Conservation (phyloP, 2,888 invertebrate species). For the Pandemis heparana region DNA sequence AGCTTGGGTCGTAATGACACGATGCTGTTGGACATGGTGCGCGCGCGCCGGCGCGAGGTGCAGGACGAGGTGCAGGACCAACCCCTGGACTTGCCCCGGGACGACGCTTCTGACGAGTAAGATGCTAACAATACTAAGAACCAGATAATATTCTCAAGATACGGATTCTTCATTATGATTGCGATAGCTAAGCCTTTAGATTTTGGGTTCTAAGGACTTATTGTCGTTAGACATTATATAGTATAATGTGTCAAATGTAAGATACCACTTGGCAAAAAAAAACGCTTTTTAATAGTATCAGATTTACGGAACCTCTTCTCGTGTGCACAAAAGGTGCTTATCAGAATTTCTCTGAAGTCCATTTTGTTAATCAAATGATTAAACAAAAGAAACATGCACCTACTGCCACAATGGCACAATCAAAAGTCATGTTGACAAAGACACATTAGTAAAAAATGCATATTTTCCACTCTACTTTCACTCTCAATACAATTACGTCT, state of each 20-base stretch:
- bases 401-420: constrained; percentile 41
- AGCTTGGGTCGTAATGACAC: constrained; percentile 67
- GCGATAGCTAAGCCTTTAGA: too few species aligned
- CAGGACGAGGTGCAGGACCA: constrained; percentile 64
- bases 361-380: constrained; percentile 27
- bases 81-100: constrained; percentile 60
- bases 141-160: too few species aligned
- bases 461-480: constrained; percentile 71
- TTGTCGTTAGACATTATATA: too few species aligned
- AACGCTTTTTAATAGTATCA: background rate
- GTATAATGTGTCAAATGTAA: too few species aligned
- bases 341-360: background rate
- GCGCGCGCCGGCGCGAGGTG: constrained; percentile 65
- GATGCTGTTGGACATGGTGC: constrained; percentile 72
- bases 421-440: constrained; percentile 55
- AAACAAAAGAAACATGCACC: constrained; percentile 32
- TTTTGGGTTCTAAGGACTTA: too few species aligned
- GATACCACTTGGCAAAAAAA: too few species aligned
- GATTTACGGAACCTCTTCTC: background rate
- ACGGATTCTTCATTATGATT: too few species aligned
- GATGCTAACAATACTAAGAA: too few species aligned
- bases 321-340: background rate
- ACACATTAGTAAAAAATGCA: constrained; percentile 50
- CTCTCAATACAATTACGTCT: constrained; percentile 68
- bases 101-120: constrained; percentile 65